A percentile compares a stretch with the other conserved stretches of the same genome.
These are phyloP conservation scores for Myiozetetes cayanensis DNA, from an alignment of 2,113 vertebrate species.

Conservation along the genomic window DNA sequence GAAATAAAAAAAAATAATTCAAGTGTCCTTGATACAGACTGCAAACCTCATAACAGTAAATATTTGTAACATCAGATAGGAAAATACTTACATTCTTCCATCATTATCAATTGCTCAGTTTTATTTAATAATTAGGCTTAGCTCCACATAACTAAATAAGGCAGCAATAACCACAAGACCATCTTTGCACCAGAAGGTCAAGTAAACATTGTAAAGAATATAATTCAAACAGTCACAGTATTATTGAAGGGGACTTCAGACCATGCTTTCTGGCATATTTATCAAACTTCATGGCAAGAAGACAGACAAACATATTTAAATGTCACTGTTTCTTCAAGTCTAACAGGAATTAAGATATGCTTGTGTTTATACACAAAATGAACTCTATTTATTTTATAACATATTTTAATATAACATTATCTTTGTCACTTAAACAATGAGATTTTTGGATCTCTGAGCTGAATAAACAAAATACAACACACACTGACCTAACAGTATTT, in stretches of 20 bases:
- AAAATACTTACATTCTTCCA: background rate
- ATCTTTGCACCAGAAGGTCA: background rate
- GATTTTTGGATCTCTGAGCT: background rate
- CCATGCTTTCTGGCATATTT: background rate
- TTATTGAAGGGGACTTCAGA: background rate
- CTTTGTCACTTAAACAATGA: background rate
- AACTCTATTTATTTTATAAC: background rate
- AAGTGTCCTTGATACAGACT: background rate
- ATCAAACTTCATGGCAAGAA: background rate
- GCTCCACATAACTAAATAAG: slow-evolving; percentile 36
- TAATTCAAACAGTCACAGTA: background rate
- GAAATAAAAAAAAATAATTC: background rate
- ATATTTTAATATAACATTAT: background rate
- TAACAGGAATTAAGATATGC: background rate
- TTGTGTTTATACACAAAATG: background rate
- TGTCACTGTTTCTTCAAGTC: background rate
- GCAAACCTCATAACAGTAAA: background rate
- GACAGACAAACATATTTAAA: background rate
- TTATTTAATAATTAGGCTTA: background rate
- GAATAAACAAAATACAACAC: background rate
- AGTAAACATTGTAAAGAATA: background rate
- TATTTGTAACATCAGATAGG: background rate
- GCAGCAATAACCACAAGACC: background rate
- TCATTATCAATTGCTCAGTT: background rate
- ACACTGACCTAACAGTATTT: background rate